These are phyloP conservation scores for Drosophila lacteicornis DNA, from an alignment of 1,140 invertebrate species.

Conservation along the genomic window DNA sequence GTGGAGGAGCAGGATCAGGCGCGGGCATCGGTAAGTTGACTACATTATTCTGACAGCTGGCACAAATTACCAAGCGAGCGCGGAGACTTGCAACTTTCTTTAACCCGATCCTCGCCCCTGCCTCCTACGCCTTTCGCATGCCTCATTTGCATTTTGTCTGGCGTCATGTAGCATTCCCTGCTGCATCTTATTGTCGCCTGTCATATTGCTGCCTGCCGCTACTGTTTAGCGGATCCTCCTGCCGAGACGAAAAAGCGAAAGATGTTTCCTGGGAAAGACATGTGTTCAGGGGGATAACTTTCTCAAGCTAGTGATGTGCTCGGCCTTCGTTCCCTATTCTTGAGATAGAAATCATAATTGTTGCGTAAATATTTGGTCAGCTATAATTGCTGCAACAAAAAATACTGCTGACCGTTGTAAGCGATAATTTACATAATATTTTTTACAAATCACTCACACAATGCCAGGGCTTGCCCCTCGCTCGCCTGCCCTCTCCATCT, in stretches of 20 bases:
- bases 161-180: constrained; percentile 69
- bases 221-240: constrained; percentile 47
- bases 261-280: constrained; percentile 9
- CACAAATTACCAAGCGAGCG: constrained; percentile 63
- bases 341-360: constrained; percentile 75
- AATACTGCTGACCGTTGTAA: constrained; percentile 50
- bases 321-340: not conserved
- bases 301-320: constrained; percentile 5
- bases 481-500: not conserved
- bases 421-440: constrained; percentile 81
- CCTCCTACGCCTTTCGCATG: constrained; percentile 71
- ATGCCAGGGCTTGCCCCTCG: constrained; percentile 13
- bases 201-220: constrained; percentile 65
- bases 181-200: constrained; percentile 39
- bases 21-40: constrained; percentile 27
- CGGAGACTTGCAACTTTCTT: constrained; percentile 36
- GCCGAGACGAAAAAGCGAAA: not conserved
- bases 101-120: constrained; percentile 13
- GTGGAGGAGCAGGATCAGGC: constrained; percentile 1
- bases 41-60: constrained; percentile 74
- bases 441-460: constrained; percentile 70
- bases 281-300: constrained; percentile 6
- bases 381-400: constrained; percentile 76
- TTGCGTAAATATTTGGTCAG: constrained; percentile 80
- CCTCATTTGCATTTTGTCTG: constrained; percentile 72